Conservation (phyloP, 2,113 vertebrate species). For the Oncorhynchus tshawytscha region DNA sequence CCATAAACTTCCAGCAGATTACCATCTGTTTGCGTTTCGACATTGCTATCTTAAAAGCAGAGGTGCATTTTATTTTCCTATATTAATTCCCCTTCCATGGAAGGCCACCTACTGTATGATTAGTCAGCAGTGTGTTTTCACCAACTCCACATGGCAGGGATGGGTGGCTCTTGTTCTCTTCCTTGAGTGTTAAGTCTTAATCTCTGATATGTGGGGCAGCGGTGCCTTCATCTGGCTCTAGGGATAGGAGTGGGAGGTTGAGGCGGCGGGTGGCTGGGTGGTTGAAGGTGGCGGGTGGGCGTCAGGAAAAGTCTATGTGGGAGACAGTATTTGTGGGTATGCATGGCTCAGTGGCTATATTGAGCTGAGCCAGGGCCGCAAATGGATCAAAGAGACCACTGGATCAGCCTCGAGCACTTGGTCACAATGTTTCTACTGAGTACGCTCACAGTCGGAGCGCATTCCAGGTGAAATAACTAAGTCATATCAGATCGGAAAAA, state of each 20-base stretch:
- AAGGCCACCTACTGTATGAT: not conserved
- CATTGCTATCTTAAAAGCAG: not conserved
- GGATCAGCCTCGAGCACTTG: slow-evolving; percentile 48
- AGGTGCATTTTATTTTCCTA: not conserved
- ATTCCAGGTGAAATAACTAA: slow-evolving; percentile 29
- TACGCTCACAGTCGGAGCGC: slow-evolving; percentile 33
- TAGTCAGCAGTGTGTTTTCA: not conserved
- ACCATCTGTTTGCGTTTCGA: not conserved
- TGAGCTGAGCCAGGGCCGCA: slow-evolving; percentile 29
- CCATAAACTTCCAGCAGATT: not conserved
- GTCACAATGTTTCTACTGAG: slow-evolving; percentile 53
- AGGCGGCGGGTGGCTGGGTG: not conserved
- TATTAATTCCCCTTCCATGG: not conserved
- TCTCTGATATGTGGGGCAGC: not conserved
- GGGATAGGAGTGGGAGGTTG: not conserved
- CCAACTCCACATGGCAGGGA: not conserved
- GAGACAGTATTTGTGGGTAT: not conserved
- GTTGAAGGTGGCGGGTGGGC: not conserved
- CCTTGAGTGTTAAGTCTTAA: not conserved
- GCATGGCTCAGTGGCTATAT: slow-evolving; percentile 40
- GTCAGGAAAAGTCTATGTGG: slow-evolving; percentile 24
- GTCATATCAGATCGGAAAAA: slow-evolving; percentile 34
- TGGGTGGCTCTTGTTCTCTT: not conserved
- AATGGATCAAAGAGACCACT: slow-evolving; percentile 47
- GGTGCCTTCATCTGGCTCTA: not conserved